Evolutionary conservation across 2,113 vertebrate genomes (phyloP), one percentile per base, ranked within the genome.

Genomic region (Corvus moneduloides): DNA sequence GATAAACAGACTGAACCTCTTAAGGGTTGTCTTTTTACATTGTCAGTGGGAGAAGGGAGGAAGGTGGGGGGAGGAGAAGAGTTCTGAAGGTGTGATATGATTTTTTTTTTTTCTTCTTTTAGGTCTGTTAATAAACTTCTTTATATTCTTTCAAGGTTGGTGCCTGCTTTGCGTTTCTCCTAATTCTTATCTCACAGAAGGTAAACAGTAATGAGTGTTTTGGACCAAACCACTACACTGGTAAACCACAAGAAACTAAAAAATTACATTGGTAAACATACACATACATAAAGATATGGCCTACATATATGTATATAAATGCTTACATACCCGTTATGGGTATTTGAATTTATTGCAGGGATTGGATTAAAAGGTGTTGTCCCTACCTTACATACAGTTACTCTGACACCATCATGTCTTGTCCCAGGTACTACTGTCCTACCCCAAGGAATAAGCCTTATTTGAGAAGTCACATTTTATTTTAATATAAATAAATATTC

Each of bases 241-340:
- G 32, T 32, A 64, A 88, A 64, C 30, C 35, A 75, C 6, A 61
- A 51, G 23, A 51, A 79, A 81, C 1, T 46, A 30, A 85, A 92
- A 64, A 64, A 55, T 20, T 24, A 15, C 43, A 41, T 7, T 37
- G 21, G 16, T 51, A 55, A 93, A 64, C 39, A 66, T 12, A 75
- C 3, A 27, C 3, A 41, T 26, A 30, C 32, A 46, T 44, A 63
- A 69, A 69, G 12, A 43, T n/a, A 63, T 14, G 35, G 7, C 26
- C 21, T 33, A 37, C 1, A 4, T 37, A 15, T 39, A 32, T 16
- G 3, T 32, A 43, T 22, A 30, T 14, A 35, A 19, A 61, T 5
- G 27, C 16, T 21, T 13, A 49, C 7, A n/a, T 8, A 52, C 8
- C 13, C 2, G 2, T 13, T 37, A 49, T 0, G 2, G 13, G 4